Conservation (phyloP, 1,140 invertebrate genomes). For the Drosophila simulans region DNA sequence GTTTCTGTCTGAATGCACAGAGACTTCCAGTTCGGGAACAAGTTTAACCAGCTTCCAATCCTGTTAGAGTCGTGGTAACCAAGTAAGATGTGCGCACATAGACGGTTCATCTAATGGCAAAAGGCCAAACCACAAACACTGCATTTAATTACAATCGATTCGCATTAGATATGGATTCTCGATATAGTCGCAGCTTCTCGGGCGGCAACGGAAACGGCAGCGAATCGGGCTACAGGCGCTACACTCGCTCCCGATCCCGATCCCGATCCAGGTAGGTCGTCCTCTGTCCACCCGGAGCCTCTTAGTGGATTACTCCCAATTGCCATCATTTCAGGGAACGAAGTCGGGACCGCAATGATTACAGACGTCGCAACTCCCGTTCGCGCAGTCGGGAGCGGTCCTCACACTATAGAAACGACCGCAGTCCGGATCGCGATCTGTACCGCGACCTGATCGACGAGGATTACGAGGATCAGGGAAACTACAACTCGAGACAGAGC, state of each 20-base stretch:
- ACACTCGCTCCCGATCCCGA: slow-evolving; percentile 71
- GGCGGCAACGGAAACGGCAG: slow-evolving; percentile 36
- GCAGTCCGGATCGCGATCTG: slow-evolving; percentile 69
- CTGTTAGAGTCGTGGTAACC: background rate
- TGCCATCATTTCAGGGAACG: slow-evolving; percentile 38
- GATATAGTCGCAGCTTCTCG: slow-evolving; percentile 65
- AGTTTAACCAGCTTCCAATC: background rate
- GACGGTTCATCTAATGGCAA: background rate
- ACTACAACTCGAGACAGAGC: slow-evolving; percentile 36
- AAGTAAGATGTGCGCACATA: slow-evolving; percentile 22
- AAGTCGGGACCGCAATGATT: slow-evolving; percentile 44
- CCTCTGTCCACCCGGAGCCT: too few species aligned
- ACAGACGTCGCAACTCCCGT: slow-evolving; percentile 55
- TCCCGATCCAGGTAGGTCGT: slow-evolving; percentile 63
- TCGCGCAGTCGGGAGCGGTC: slow-evolving; percentile 73
- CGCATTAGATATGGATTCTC: slow-evolving; percentile 64
- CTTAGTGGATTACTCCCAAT: too few species aligned
- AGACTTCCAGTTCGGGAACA: background rate
- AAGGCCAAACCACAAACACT: background rate
- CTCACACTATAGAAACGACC: slow-evolving; percentile 47
- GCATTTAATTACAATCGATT: slow-evolving; percentile 36
- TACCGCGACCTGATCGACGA: slow-evolving; percentile 79
- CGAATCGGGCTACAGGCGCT: slow-evolving; percentile 44
- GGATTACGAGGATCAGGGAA: slow-evolving; percentile 71
- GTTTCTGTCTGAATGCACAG: slow-evolving; percentile 12